phyloP scores from a whole-genome alignment of 2,888 invertebrate species.

The Hedychridium roseum region DNA sequence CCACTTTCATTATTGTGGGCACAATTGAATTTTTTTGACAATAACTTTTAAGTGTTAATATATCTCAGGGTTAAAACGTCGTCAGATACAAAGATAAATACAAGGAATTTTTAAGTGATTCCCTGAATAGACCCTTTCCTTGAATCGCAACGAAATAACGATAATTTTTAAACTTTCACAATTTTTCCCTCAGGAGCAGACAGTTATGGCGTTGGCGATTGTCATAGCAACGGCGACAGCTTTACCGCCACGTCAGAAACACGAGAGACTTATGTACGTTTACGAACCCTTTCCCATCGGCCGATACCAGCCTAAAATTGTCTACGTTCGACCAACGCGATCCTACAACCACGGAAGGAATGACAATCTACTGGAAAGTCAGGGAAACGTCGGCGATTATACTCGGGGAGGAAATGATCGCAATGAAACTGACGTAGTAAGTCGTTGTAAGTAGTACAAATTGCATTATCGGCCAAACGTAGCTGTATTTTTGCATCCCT shows the following conservation, averaged over 20 bases:
- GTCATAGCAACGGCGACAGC: slow-evolving; percentile 10
- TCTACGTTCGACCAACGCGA: not conserved
- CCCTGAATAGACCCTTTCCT: too few species aligned
- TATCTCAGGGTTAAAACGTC: not conserved
- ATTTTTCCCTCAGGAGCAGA: slow-evolving; percentile 26
- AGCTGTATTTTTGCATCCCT: too few species aligned
- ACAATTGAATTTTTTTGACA: not conserved
- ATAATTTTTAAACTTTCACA: not conserved
- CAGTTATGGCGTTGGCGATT: slow-evolving; percentile 23
- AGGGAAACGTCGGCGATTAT: too few species aligned
- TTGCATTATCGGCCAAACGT: too few species aligned
- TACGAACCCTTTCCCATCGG: slow-evolving; percentile 6
- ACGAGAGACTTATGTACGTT: slow-evolving; percentile 7
- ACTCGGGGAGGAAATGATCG: not conserved
- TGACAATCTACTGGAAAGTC: too few species aligned
- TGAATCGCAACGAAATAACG: too few species aligned
- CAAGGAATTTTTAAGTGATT: not conserved
- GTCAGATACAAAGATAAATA: not conserved
- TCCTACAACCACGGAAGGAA: too few species aligned
- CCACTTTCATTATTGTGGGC: too few species aligned
- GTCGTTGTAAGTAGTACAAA: too few species aligned
- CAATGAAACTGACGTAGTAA: not conserved
- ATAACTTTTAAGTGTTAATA: not conserved
- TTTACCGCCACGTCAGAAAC: not conserved
- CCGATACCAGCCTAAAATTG: slow-evolving; percentile 3